Conservation (phyloP, 2,797 vertebrate genomes). For the Menidia menidia region DNA sequence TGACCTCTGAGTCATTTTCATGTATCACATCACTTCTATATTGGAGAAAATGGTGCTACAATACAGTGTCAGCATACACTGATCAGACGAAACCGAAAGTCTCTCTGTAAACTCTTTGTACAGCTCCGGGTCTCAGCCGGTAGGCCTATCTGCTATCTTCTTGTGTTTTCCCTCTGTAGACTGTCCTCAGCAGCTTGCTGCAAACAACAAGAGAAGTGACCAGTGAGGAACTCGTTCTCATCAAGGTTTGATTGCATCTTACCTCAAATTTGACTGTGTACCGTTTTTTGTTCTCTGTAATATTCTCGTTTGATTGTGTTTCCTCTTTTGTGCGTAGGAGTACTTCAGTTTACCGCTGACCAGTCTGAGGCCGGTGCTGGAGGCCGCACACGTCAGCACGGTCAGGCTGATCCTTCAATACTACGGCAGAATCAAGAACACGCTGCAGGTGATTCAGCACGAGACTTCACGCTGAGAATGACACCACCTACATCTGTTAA, state of each 20-base stretch:
- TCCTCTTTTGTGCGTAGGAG: conserved; percentile 65
- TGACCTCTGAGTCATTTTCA: no score
- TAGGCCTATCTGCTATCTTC: conserved; percentile 8
- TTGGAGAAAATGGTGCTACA: no score
- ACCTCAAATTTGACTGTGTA: neutral
- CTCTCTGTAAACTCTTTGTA: conserved; percentile 47
- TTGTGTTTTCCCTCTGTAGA: conserved; percentile 61
- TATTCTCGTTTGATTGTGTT: neutral
- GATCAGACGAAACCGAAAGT: no score
- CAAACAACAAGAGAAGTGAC: conserved; percentile 71
- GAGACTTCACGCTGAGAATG: neutral
- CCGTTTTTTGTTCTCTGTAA: neutral
- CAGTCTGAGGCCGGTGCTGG: conserved; percentile 71
- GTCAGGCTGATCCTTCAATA: conserved; percentile 79
- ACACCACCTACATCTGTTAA: neutral
- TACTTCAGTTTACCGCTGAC: conserved; percentile 79
- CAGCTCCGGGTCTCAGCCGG: conserved; percentile 48
- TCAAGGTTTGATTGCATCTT: conserved; percentile 73
- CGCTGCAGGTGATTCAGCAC: conserved; percentile 66
- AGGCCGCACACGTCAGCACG: conserved; percentile 66
- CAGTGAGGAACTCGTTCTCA: conserved; percentile 62
- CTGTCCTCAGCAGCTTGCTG: conserved; percentile 79
- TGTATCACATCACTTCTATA: no score
- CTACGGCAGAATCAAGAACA: conserved; percentile 70
- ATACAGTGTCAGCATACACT: no score